Conservation (phyloP, 2,797 vertebrate genomes). For the Artibeus lituratus region DNA sequence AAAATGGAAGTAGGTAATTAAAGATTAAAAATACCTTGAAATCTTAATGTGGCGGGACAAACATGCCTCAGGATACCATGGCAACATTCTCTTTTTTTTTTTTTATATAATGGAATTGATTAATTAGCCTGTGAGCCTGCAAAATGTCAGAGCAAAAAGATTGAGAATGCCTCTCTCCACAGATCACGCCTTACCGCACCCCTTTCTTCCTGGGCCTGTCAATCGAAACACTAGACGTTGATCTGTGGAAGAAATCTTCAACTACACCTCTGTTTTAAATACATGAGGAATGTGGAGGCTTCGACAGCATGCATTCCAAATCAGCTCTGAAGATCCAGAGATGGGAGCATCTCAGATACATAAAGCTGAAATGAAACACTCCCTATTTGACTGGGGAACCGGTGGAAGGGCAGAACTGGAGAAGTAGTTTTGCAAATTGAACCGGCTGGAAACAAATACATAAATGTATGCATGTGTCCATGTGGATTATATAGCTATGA, state of each 20-base stretch:
- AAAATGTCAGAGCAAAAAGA: conserved; percentile 48
- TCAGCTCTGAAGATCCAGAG: neutral
- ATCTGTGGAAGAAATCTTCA: conserved; percentile 69
- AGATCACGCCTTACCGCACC: neutral
- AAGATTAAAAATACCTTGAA: conserved; percentile 74
- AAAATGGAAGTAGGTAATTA: conserved; percentile 70
- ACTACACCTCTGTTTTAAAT: conserved; percentile 64
- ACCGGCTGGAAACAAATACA: conserved; percentile 6
- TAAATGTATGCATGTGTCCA: neutral
- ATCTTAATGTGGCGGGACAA: conserved; percentile 62
- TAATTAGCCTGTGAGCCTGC: conserved; percentile 57
- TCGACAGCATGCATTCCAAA: neutral
- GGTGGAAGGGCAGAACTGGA: neutral
- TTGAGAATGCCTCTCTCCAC: neutral
- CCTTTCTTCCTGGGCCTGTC: conserved; percentile 56
- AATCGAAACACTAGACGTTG: conserved; percentile 65
- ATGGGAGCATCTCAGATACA: neutral
- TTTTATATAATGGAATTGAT: conserved; percentile 68
- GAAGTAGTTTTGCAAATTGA: conserved; percentile 30
- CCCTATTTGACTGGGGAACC: neutral
- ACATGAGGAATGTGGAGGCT: conserved; percentile 39
- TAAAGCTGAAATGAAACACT: neutral
- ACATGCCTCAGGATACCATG: conserved; percentile 56
- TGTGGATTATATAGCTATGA: neutral
- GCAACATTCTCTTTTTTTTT: conserved; percentile 51